Percentiles rank a stretch among this genome's conserved stretches.
Evolutionary conservation across 2,888 invertebrate species (phyloP).

Genomic region (Leptinotarsa haldemani): DNA sequence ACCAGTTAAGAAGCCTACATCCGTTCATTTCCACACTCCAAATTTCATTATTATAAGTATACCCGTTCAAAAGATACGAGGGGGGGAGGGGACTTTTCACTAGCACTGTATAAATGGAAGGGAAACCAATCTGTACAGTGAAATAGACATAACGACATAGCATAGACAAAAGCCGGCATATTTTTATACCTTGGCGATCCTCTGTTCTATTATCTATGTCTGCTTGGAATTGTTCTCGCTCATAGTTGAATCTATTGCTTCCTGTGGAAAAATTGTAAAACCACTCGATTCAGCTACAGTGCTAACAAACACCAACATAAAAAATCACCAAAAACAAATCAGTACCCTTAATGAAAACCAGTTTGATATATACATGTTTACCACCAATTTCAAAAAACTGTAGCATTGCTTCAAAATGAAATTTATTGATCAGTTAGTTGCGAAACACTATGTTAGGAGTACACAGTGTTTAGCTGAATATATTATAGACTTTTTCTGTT

Average conservation of each 20-base stretch:
- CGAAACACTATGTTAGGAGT: too few relatives aligned
- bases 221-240: constrained; percentile 41
- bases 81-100: too few relatives aligned
- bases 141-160: constrained; percentile 17
- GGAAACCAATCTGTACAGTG: constrained; percentile 33
- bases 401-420: neutral
- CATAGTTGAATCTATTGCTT: constrained; percentile 38
- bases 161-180: constrained; percentile 34
- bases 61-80: too few relatives aligned
- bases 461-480: too few relatives aligned
- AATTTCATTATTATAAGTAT: too few relatives aligned
- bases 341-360: constrained; percentile 27
- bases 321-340: constrained; percentile 21
- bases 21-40: too few relatives aligned
- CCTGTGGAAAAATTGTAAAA: constrained; percentile 40
- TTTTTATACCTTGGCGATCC: constrained; percentile 45
- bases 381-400: neutral
- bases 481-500: too few relatives aligned
- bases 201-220: constrained; percentile 43
- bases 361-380: constrained; percentile 20
- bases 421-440: too few relatives aligned
- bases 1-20: too few relatives aligned
- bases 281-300: constrained; percentile 29
- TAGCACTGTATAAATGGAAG: constrained; percentile 12
- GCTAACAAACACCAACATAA: constrained; percentile 28